phyloP scores from a whole-genome alignment of 64 coral and sea anemone genomes.

The Pocillopora verrucosa region DNA sequence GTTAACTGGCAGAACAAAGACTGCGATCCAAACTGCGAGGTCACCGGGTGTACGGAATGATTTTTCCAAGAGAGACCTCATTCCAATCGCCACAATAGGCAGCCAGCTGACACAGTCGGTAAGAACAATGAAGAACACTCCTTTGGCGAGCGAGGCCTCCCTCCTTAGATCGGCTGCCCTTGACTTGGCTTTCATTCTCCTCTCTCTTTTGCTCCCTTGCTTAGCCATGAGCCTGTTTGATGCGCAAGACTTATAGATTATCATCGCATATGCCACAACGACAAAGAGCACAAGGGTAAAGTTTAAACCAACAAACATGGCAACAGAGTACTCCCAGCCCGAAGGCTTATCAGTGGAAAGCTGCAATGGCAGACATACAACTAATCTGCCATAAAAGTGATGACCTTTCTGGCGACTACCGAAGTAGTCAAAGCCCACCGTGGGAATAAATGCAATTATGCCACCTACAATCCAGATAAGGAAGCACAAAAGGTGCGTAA shows the following conservation, averaged over 20 bases:
- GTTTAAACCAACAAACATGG: not conserved
- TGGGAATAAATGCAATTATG: not conserved
- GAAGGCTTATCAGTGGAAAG: not conserved
- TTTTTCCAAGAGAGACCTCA: not conserved
- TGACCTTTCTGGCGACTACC: not conserved
- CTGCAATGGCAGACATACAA: not conserved
- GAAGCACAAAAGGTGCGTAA: not conserved
- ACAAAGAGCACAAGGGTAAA: not conserved
- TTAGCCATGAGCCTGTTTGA: not conserved
- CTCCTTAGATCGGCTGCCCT: not conserved
- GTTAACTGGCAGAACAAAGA: no score
- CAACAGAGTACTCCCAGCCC: not conserved
- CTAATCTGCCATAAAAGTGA: not conserved
- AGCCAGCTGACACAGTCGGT: not conserved
- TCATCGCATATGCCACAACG: not conserved
- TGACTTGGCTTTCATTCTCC: not conserved
- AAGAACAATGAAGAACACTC: not conserved
- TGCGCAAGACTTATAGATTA: not conserved
- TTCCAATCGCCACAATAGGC: not conserved
- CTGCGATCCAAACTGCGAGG: no score
- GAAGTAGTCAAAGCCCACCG: not conserved
- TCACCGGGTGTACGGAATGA: not conserved
- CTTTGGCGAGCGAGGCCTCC: not conserved
- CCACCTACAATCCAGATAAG: not conserved
- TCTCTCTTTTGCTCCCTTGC: not conserved